A percentile compares a stretch with the other conserved stretches of the same genome.
phyloP scores from a whole-genome alignment of 2,888 invertebrate genomes.

The Drosophila dives region DNA sequence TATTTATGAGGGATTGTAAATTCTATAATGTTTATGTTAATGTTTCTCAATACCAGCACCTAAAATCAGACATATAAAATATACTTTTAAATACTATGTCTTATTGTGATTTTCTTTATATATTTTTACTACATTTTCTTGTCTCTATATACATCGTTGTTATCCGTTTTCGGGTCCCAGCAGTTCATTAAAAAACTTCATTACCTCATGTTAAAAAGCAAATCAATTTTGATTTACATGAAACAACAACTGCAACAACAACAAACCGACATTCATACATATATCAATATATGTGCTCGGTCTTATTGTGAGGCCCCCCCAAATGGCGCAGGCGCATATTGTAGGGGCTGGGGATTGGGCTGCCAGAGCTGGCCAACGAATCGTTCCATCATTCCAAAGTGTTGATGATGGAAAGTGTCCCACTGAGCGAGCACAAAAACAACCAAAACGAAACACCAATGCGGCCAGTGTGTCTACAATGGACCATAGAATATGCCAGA shows the following conservation, averaged over 20 bases:
- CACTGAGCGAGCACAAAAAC: slow-evolving; percentile 67
- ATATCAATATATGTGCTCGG: slow-evolving; percentile 49
- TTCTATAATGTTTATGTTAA: neutral
- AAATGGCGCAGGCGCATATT: slow-evolving; percentile 56
- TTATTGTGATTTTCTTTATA: neutral
- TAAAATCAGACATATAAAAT: neutral
- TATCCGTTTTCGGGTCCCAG: slow-evolving; percentile 17
- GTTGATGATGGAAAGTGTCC: slow-evolving; percentile 79
- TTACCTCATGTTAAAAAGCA: slow-evolving; percentile 51
- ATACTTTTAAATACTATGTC: neutral
- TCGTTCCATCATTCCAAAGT: slow-evolving; percentile 74
- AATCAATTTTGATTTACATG: slow-evolving; percentile 76
- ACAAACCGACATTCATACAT: neutral
- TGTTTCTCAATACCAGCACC: accelerated
- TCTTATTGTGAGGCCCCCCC: slow-evolving; percentile 26
- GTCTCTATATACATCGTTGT: neutral
- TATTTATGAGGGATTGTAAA: neutral
- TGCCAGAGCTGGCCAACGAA: slow-evolving; percentile 65
- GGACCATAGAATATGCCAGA: slow-evolving; percentile 31
- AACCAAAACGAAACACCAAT: slow-evolving; percentile 40
- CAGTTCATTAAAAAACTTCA: slow-evolving; percentile 70
- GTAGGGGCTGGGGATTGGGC: slow-evolving; percentile 29
- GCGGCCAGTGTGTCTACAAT: slow-evolving; percentile 54
- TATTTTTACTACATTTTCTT: neutral
- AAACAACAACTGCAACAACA: slow-evolving; percentile 35